Conservation (phyloP, 53 echinoderm and acorn worm species). For the Arbacia lixula region DNA sequence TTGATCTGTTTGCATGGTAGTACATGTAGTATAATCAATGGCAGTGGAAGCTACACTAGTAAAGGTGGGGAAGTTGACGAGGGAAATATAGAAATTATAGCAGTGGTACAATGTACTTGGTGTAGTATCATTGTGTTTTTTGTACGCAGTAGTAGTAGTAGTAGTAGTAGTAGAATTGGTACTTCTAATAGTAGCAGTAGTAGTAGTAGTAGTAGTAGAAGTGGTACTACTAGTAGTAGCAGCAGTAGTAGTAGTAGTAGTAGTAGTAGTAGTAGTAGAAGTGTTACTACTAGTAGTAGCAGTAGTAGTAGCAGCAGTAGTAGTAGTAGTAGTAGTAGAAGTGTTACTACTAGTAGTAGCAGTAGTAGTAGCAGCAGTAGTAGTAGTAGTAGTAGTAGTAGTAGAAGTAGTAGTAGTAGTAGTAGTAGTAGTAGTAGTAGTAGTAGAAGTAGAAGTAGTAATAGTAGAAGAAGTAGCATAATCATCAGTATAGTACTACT, state of each 20-base stretch:
- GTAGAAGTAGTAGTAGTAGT: constrained; percentile 13
- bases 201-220: neutral
- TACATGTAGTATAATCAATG: too few species aligned
- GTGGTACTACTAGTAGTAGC: neutral
- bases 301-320: neutral
- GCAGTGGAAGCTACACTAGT: too few species aligned
- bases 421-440: constrained; percentile 14
- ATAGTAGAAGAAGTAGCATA: neutral
- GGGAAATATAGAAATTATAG: too few species aligned
- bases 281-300: neutral
- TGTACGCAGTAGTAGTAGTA: neutral
- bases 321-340: neutral
- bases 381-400: constrained; percentile 14
- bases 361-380: neutral
- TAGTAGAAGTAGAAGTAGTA: constrained; percentile 11
- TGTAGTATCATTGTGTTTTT: too few species aligned
- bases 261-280: neutral
- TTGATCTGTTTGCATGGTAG: too few species aligned
- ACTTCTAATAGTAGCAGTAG: neutral
- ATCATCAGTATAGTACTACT: too few species aligned
- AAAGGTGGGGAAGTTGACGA: too few species aligned
- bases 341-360: neutral
- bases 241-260: neutral
- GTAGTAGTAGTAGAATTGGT: neutral
- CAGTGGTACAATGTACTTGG: too few species aligned